A percentile compares a stretch with the other conserved stretches of the same genome.
Conservation (phyloP, 2,888 invertebrate genomes). For the Ferdinandea cuprea region DNA sequence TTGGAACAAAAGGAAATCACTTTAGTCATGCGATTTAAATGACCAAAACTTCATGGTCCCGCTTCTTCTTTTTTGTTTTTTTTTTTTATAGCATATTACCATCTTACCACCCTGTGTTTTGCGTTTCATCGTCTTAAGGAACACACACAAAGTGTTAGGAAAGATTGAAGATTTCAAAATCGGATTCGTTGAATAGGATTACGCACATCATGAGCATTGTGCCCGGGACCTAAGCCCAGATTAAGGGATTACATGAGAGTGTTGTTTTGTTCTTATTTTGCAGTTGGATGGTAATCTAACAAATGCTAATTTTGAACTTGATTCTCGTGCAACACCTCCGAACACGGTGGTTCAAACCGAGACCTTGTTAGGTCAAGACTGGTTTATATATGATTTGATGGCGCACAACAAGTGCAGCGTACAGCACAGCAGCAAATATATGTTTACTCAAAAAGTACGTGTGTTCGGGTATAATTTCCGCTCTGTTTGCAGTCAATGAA, state of each 20-base stretch:
- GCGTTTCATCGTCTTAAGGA: slow-evolving; percentile 29
- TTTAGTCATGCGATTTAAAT: slow-evolving; percentile 75
- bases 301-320: slow-evolving; percentile 51
- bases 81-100: neutral
- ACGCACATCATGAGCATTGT: slow-evolving; percentile 53
- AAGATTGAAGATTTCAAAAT: slow-evolving; percentile 54
- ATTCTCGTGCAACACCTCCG: slow-evolving; percentile 11
- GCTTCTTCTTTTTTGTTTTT: slow-evolving; percentile 16
- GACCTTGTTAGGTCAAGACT: slow-evolving; percentile 57
- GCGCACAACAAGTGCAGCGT: slow-evolving; percentile 45
- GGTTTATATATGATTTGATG: slow-evolving; percentile 28
- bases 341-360: slow-evolving; percentile 10
- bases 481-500: slow-evolving; percentile 72
- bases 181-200: slow-evolving; percentile 67
- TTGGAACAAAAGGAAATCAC: slow-evolving; percentile 69
- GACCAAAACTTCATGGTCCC: slow-evolving; percentile 66
- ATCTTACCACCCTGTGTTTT: slow-evolving; percentile 46
- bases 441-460: slow-evolving; percentile 25
- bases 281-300: slow-evolving; percentile 24
- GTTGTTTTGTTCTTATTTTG: slow-evolving; percentile 20
- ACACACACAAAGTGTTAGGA: slow-evolving; percentile 69
- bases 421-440: slow-evolving; percentile 10
- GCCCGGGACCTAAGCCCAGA: slow-evolving; percentile 30
- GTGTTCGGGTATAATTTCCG: slow-evolving; percentile 51
- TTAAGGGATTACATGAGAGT: slow-evolving; percentile 60